Conservation (phyloP, 92 coral and sea anemone genomes). For the Phymanthus crucifer region DNA sequence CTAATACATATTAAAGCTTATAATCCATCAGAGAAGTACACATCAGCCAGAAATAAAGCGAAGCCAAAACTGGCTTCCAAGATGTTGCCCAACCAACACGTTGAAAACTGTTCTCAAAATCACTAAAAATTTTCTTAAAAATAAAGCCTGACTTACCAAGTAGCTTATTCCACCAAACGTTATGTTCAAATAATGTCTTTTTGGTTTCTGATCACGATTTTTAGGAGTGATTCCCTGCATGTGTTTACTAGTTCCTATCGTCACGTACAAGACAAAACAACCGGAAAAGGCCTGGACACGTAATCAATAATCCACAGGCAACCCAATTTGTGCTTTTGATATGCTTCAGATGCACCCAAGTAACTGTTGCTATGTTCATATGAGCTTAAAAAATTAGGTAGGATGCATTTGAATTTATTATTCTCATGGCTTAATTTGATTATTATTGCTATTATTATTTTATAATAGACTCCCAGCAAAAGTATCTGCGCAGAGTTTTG, state of each 20-base stretch:
- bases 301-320: slow-evolving; percentile 3
- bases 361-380: no score
- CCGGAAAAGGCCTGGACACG: slow-evolving; percentile 28
- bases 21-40: no score
- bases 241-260: background rate
- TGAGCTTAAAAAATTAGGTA: no score
- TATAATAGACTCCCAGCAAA: no score
- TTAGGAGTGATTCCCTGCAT: background rate
- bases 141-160: background rate
- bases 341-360: no score
- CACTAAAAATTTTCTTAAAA: background rate
- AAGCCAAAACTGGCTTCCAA: no score
- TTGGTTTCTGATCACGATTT: background rate
- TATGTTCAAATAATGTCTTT: background rate
- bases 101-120: background rate
- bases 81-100: background rate
- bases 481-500: no score
- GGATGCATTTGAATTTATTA: no score
- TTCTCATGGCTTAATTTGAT: no score
- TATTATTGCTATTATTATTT: no score
- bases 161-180: background rate
- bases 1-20: no score
- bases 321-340: background rate
- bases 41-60: no score
- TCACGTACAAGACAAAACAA: background rate